Conservation (phyloP, 2,888 invertebrate species). For the Globia sparganii region DNA sequence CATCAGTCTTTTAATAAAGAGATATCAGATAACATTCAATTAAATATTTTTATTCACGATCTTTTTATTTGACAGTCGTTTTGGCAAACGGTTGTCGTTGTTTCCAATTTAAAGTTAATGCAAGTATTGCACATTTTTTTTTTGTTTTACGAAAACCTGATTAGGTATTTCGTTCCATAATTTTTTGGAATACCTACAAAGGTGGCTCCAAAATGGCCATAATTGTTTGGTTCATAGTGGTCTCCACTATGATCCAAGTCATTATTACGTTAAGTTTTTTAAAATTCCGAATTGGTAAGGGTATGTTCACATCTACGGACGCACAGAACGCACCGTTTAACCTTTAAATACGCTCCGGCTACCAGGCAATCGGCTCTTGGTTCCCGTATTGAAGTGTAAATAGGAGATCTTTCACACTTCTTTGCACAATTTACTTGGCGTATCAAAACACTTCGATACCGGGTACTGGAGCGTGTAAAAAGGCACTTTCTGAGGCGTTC, state of each 20-base stretch:
- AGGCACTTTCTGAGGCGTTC: background rate
- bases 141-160: background rate
- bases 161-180: slow-evolving; percentile 1
- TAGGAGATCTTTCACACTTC: background rate
- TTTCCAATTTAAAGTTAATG: slow-evolving; percentile 47
- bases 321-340: background rate
- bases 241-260: slow-evolving; percentile 12
- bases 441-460: background rate
- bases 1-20: slow-evolving; percentile 60
- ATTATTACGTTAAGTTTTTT: slow-evolving; percentile 11
- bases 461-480: background rate
- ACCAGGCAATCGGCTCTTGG: background rate
- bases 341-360: background rate
- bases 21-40: slow-evolving; percentile 52
- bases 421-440: background rate
- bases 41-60: slow-evolving; percentile 24
- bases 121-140: slow-evolving; percentile 40
- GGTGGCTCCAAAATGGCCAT: slow-evolving; percentile 9
- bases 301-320: slow-evolving; percentile 16
- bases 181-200: slow-evolving; percentile 21
- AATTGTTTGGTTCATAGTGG: slow-evolving; percentile 15
- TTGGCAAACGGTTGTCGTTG: slow-evolving; percentile 33
- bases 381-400: background rate
- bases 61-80: slow-evolving; percentile 27
- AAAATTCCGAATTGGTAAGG: slow-evolving; percentile 23